Conservation (phyloP, 2,888 invertebrate genomes). For the Anaspis maculata region DNA sequence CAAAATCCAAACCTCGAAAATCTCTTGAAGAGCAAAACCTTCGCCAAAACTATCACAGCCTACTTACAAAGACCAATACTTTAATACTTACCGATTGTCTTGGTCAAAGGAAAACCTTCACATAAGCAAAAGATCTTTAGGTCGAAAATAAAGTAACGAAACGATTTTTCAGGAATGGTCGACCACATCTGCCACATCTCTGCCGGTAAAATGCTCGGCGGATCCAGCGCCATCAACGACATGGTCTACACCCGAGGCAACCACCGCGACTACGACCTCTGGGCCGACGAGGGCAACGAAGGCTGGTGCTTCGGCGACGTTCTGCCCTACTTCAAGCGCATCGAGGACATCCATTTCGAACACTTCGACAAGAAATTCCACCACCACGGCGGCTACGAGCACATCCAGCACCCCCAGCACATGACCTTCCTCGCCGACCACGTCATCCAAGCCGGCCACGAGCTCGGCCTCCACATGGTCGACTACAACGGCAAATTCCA, state of each 20-base stretch:
- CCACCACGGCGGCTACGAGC: constrained; percentile 49
- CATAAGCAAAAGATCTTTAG: too few species aligned
- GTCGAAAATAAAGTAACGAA: not conserved
- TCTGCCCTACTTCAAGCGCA: constrained; percentile 67
- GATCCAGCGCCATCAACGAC: constrained; percentile 69
- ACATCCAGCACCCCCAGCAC: constrained; percentile 40
- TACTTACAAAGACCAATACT: too few species aligned
- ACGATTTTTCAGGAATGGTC: constrained; percentile 25
- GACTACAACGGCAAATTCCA: constrained; percentile 58
- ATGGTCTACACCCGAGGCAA: constrained; percentile 74
- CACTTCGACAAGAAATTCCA: constrained; percentile 49
- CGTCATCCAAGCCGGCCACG: constrained; percentile 54
- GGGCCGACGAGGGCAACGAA: constrained; percentile 62
- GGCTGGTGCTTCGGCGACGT: constrained; percentile 70
- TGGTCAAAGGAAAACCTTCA: too few species aligned
- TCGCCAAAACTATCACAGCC: too few species aligned
- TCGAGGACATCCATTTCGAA: constrained; percentile 61
- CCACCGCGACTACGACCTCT: constrained; percentile 64
- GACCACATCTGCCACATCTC: constrained; percentile 27
- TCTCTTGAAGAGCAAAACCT: too few species aligned
- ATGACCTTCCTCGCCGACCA: constrained; percentile 16
- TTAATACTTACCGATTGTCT: too few species aligned
- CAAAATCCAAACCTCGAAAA: too few species aligned
- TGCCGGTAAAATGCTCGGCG: constrained; percentile 71
- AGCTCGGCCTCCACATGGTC: constrained; percentile 51